Conservation (phyloP, 2,113 vertebrate species). For the Myotis davidii region DNA sequence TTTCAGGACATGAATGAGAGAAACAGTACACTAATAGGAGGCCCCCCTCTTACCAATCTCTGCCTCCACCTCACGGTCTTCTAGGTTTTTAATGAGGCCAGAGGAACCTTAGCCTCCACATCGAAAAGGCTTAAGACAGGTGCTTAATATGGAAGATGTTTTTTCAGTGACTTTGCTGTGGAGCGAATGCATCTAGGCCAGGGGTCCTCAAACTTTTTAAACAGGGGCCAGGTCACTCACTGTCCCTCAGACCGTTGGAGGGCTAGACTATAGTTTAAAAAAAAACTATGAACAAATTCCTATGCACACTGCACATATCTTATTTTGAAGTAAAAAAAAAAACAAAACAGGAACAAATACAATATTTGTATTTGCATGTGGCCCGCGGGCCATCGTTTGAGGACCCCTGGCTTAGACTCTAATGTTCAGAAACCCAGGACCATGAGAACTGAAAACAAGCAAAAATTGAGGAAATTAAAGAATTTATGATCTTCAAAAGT, state of each 20-base stretch:
- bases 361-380: too few species aligned
- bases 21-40: neutral
- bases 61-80: neutral
- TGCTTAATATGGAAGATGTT: slow-evolving; percentile 11
- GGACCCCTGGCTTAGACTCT: neutral
- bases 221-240: too few species aligned
- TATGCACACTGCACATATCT: too few species aligned
- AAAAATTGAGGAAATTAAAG: slow-evolving; percentile 43
- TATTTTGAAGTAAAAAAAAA: too few species aligned
- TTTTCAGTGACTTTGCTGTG: slow-evolving; percentile 1
- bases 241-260: too few species aligned
- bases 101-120: neutral
- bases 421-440: neutral
- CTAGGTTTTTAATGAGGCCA: slow-evolving; percentile 2
- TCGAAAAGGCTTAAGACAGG: slow-evolving; percentile 27
- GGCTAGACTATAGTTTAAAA: too few species aligned
- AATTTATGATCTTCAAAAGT: slow-evolving; percentile 30
- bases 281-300: too few species aligned
- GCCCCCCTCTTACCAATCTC: neutral
- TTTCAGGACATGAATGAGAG: slow-evolving; percentile 33
- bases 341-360: too few species aligned
- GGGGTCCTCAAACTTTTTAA: too few species aligned
- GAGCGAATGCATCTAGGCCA: too few species aligned
- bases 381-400: too few species aligned
- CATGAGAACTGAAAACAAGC: slow-evolving; percentile 16